These are phyloP conservation scores for Drosophila melanogaster DNA, from an alignment of 1,140 invertebrate species.

Conservation along the genomic window Release_6_plus_ISO1_MT NT_037436.4:19409001-19409500, in stretches of 20 bases:
- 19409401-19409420: conserved; percentile 59
- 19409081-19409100: conserved; percentile 79
- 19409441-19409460: conserved; percentile 55
- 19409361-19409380: conserved; percentile 54
- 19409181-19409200: conserved; percentile 28
- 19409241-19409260: neutral
- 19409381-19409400: conserved; percentile 78
- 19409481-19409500: conserved; percentile 74
- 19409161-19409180: conserved; percentile 55
- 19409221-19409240: neutral
- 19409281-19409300: conserved; percentile 25
- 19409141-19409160: conserved; percentile 45
- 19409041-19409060: conserved; percentile 43
- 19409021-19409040: conserved; percentile 3
- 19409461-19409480: conserved; percentile 46
- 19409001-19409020: conserved; percentile 73
- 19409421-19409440: conserved; percentile 79
- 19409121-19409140: conserved; percentile 66
- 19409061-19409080: conserved; percentile 80
- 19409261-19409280: neutral
- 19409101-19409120: conserved; percentile 74
- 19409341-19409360: conserved; percentile 23
- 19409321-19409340: conserved; percentile 60
- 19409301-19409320: conserved; percentile 56
- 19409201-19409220: conserved; percentile 3